phyloP scores from a whole-genome alignment of 2,888 invertebrate genomes.

The Oscheius sp. region DNA sequence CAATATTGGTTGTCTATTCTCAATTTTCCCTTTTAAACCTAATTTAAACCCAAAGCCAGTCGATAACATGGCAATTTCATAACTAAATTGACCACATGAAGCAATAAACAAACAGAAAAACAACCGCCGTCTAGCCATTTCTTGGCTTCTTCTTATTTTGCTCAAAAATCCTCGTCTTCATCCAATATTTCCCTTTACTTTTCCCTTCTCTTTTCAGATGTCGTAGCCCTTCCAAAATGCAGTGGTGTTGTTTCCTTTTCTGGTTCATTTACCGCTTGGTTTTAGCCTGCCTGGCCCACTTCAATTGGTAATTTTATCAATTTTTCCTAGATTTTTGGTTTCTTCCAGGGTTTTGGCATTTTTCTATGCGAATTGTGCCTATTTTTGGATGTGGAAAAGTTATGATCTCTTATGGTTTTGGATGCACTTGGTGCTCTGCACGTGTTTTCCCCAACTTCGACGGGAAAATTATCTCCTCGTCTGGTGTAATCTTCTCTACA shows the following conservation, averaged over 20 bases:
- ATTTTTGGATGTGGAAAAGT: conserved; percentile 70
- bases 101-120: no score
- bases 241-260: conserved; percentile 68
- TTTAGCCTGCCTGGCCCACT: conserved; percentile 70
- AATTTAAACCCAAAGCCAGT: no score
- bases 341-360: conserved; percentile 54
- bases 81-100: no score
- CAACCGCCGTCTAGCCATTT: no score
- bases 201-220: not conserved
- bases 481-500: conserved; percentile 64
- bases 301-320: conserved; percentile 62
- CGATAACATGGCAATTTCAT: no score
- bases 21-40: no score
- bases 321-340: not conserved
- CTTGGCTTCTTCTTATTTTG: not conserved
- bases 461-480: conserved; percentile 61
- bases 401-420: conserved; percentile 73
- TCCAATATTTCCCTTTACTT: not conserved
- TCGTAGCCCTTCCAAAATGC: conserved; percentile 35
- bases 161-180: not conserved
- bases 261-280: conserved; percentile 70
- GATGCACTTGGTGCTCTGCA: conserved; percentile 69
- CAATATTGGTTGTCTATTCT: no score
- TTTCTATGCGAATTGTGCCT: conserved; percentile 67
- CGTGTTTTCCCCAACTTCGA: conserved; percentile 66